Percentiles rank a stretch among this genome's conserved stretches.
phyloP scores from a whole-genome alignment of 2,113 vertebrate genomes.

The Microcebus tavaratra region DNA sequence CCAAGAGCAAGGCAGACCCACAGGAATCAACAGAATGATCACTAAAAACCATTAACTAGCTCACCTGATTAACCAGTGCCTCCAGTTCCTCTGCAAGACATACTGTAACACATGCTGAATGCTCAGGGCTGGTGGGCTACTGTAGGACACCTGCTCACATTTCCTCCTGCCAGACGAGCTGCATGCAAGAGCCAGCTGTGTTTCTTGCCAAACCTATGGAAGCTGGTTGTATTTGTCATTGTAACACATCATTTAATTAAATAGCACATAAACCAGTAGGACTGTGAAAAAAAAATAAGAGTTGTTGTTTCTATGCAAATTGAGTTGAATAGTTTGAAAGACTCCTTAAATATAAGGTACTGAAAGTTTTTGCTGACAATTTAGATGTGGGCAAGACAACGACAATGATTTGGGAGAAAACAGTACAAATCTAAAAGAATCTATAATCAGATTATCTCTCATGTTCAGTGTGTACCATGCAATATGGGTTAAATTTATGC shows the following conservation, averaged over 20 bases:
- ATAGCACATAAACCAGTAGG: background rate
- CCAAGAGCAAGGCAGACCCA: background rate
- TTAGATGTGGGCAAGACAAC: background rate
- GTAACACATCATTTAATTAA: slow-evolving; percentile 27
- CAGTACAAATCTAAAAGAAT: background rate
- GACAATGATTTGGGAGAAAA: background rate
- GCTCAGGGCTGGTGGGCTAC: background rate
- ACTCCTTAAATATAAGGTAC: background rate
- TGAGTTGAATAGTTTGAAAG: background rate
- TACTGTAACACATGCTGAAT: background rate
- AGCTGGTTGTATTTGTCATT: background rate
- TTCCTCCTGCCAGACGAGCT: background rate
- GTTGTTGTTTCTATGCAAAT: background rate
- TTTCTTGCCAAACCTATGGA: slow-evolving; percentile 2
- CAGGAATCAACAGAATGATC: background rate
- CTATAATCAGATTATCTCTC: background rate
- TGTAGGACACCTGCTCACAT: background rate
- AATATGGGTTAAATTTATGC: background rate
- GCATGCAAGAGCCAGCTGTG: background rate
- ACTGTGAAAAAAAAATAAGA: background rate
- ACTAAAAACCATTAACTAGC: background rate
- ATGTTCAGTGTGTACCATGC: background rate
- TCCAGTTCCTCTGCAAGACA: background rate
- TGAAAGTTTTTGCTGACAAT: background rate
- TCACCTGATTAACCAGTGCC: background rate